phyloP scores from a whole-genome alignment of 2,888 invertebrate species.

The Sympetrum striolatum region DNA sequence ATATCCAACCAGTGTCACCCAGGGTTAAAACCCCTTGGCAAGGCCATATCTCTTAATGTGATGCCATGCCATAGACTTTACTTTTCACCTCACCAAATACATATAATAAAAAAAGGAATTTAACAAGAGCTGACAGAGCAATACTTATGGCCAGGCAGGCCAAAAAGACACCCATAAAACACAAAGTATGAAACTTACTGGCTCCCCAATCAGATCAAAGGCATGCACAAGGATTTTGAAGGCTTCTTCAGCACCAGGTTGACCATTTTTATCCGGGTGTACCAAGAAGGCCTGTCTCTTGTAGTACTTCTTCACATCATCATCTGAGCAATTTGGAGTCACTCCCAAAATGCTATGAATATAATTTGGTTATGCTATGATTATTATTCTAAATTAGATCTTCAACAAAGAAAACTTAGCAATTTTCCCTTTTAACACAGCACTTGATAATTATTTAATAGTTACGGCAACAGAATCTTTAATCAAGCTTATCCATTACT shows the following conservation, averaged over 20 bases:
- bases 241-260: conserved; percentile 94
- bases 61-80: too few species aligned
- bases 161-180: neutral
- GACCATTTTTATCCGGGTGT: conserved; percentile 95
- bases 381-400: too few species aligned
- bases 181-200: conserved; percentile 65
- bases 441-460: too few species aligned
- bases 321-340: conserved; percentile 85
- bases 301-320: conserved; percentile 94
- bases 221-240: conserved; percentile 95
- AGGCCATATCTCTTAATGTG: too few species aligned
- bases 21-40: too few species aligned
- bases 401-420: too few species aligned
- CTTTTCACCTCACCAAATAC: neutral
- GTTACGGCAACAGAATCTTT: too few species aligned
- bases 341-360: conserved; percentile 81
- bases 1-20: too few species aligned
- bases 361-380: neutral
- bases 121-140: neutral
- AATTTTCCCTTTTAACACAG: too few species aligned
- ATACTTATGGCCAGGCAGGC: neutral
- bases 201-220: conserved; percentile 92
- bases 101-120: neutral
- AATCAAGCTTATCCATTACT: too few species aligned
- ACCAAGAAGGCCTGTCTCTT: conserved; percentile 92